Evolutionary conservation across 2,888 invertebrate genomes (phyloP), one percentile per base, ranked within the genome.

Genomic region (Junonia oenone): DNA sequence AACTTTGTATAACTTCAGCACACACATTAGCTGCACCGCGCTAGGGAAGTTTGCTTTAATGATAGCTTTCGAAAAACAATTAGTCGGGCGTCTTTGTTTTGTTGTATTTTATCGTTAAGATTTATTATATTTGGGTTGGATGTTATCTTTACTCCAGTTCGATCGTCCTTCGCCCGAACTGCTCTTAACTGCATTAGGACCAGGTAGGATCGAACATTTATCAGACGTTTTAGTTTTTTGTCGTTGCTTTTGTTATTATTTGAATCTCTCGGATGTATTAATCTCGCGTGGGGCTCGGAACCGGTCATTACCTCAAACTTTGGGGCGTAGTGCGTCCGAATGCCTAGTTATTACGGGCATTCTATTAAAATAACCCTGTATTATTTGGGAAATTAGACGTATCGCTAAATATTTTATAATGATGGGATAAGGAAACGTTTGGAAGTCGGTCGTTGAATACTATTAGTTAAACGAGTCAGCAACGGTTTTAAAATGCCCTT

Each of bases 381-480:
- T 86, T 81, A 85, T 89, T 88, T 85, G 82, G 73, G 66, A 86
- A 90, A 89, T 90, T 86, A 83, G 86, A 78, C 80, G 77, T 76
- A 83, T 85, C 84, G 89, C 88, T 90, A 90, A 90, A 90, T 89
- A 90, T 89, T 90, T 89, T 89, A 80, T 90, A 89, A 90, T 89
- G 81, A 82, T 69, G 76, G 78, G 59, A 62, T 55, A 53, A 43
- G 52, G 51, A 57, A 58, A 58, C 55, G 47, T 63, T 55, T 55
- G 40, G 55, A 52, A 52, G 53, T 37, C 35, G 33, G 55, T 53
- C 46, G 40, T 55, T 35, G 49, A 50, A 47, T 58, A 50, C 19
- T 51, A 61, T 58, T 61, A 74, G 71, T 74, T 75, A 74, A 69
- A 69, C 70, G 68, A 75, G 69, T 66, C 72, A 62, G 74, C 66